Base-by-base conservation (phyloP, 2,113 vertebrate genomes). In the Austrofundulus limnaeus region DNA sequence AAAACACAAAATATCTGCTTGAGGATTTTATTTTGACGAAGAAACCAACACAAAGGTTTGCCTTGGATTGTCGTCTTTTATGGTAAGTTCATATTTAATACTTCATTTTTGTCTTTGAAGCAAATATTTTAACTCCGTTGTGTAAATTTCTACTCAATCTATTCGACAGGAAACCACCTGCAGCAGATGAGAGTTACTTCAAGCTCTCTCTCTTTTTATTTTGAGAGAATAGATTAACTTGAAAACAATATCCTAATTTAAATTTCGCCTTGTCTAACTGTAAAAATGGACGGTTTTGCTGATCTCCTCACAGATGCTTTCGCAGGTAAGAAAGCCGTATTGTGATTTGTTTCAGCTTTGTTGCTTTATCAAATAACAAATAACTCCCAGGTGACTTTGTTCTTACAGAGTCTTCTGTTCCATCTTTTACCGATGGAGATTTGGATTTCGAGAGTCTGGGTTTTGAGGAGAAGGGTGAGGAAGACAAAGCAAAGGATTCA, bases 251-350 rank as follows among this genome's bases (percentile, higher is more conserved):
- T 31, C 2, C 19, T 47, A 13, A 0, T n/a, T 23, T 21, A 16
- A 71, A 13, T 28, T 19, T 21, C 45, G 15, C 2, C 55, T 78
- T 60, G 7, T 19, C 23, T 61, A 2, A 45, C 75, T 68, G 61
- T 14, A 28, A 74, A 85, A 56, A 93, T 92, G 90, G 91, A 92
- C 63, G 76, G 49, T 57, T 54, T 89, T 55, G 39, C 82, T 17
- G 85, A 91, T 68, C 71, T 90, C 23, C 66, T 88, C 0, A 72
- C 55, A 11, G 84, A 85, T 72, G 81, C 72, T 49, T 89, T 91
- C 62, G 60, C 89, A 85, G 92, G 92, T 92, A 84, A 86, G 81
- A 63, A 61, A 43, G 37, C 43, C 2, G 0, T 48, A 37, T 28
- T 52, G 0, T 11, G 0, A 17, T 39, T 39, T 47, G 0, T 11